Base-by-base conservation (phyloP, 1,140 invertebrate species). In the Drosophila seguyi region DNA sequence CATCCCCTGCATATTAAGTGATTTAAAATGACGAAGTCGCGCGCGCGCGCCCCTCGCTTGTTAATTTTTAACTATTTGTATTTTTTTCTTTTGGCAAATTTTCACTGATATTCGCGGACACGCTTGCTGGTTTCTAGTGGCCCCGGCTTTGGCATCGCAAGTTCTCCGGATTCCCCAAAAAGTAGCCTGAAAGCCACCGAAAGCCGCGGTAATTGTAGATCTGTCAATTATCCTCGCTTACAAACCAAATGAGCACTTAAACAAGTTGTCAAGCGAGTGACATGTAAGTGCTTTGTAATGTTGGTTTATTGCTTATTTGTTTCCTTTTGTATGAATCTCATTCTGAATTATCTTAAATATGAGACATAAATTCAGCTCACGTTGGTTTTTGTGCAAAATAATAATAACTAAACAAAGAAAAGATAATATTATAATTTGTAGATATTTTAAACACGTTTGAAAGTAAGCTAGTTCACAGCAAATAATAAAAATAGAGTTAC, bases 101-200 rank as follows among this genome's bases (percentile, higher is more conserved):
- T 73, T 79, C 77, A 78, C 81, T 88, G 85, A 90, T 85, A 81
- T 85, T 81, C 57, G 41, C 84, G 85, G 85, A 88, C 80, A 78
- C 84, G 85, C 67, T 84, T 63, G 67, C 25, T 81, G 74, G 27
- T 79, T 75, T 81, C 69, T 69, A 75, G 67, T 63, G 36, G 62
- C 73, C 27, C 10, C 52, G 63, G 34, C 50, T 16, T n/a, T 44
- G 38, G 60, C 68, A 81, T 62, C 22, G 52, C 41, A 52, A 42
- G 36, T 57, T 41, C 44, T 34, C 31, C 31, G n/a, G 27, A 3
- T 47, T 16, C 66, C 45, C 58, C 36, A 18, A 25, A 38, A 39
- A 25, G 27, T 13, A 10, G 44, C 14, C 20, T 44, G 39, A 57
- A 36, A 27, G 67, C 50, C 20, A 45, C 27, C 42, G 39, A 27